Base-by-base conservation (phyloP, 2,888 invertebrate genomes). In the Parnassius glacialis region DNA sequence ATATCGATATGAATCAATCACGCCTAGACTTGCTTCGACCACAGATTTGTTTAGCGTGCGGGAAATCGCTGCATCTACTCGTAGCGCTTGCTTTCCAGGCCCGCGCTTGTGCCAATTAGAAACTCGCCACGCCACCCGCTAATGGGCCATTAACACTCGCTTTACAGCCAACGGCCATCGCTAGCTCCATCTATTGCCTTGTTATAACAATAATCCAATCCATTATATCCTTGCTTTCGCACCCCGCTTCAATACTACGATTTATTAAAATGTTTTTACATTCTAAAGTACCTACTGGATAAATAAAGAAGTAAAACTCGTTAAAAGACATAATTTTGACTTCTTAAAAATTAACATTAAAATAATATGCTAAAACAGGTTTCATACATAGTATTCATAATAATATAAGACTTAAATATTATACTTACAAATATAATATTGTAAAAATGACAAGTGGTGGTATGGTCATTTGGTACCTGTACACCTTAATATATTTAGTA, bases 131-230 rank as follows among this genome's bases (percentile, higher is more conserved):
- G 75, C 76, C 76, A 76, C n/a, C 56, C 72, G 76, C 88, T 87
- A 89, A 89, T 88, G 80, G 86, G 69, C 87, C 82, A 87, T 90
- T 90, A 88, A 87, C 90, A 87, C 89, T 83, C 83, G 83, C 73
- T 73, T 70, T 65, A 72, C 72, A 71, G 69, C 60, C 62, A 47
- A 57, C 64, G 61, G 52, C 64, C 64, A 62, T 66, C 67, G 67
- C 65, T 60, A 78, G 80, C 74, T 74, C 76, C 80, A 85, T 84
- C 84, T 81, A 76, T 75, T 60, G 63, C 48, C 52, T 43, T 25
- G 47, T 57, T 60, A 59, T 52, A 52, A 59, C 63, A 73, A 71
- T 69, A 70, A 73, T 73, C 34, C 34, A 5, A 34, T 34, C 34
- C 5, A 34, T 34, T 34, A 34, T 34, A 34, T 20, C 34, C 34